A percentile compares a stretch with the other conserved stretches of the same genome.
Conservation (phyloP, 2,113 vertebrate genomes). For the Chloroceryle aenea region DNA sequence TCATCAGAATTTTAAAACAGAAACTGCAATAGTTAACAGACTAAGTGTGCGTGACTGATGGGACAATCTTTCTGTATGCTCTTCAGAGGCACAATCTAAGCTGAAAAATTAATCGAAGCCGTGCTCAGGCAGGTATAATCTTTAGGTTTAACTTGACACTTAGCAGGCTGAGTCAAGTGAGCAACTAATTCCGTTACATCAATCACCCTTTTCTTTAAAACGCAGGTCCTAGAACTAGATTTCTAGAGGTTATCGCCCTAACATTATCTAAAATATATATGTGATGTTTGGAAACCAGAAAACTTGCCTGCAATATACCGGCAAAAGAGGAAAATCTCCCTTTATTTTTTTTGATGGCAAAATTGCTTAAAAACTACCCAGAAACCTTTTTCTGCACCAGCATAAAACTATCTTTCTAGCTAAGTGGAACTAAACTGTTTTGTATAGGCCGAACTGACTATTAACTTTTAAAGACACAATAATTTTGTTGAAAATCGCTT, state of each 20-base stretch:
- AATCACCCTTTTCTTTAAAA: not conserved
- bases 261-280: not conserved
- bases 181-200: not conserved
- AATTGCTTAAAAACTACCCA: not conserved
- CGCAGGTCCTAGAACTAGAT: not conserved
- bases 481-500: not conserved
- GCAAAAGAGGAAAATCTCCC: not conserved
- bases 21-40: not conserved
- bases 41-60: not conserved
- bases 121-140: not conserved
- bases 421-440: not conserved
- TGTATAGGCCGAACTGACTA: not conserved
- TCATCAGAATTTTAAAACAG: not conserved
- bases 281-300: not conserved
- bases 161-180: too few species aligned
- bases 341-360: not conserved
- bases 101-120: not conserved
- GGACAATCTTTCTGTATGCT: not conserved
- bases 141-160: not conserved
- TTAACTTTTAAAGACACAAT: not conserved
- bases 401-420: not conserved
- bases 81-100: not conserved
- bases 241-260: not conserved
- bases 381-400: not conserved
- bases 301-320: not conserved